A percentile compares a stretch with the other conserved stretches of the same genome.
Conservation (phyloP, 30 jellyfish, hydroid and myxozoan species). For the Aurelia sp. region DNA sequence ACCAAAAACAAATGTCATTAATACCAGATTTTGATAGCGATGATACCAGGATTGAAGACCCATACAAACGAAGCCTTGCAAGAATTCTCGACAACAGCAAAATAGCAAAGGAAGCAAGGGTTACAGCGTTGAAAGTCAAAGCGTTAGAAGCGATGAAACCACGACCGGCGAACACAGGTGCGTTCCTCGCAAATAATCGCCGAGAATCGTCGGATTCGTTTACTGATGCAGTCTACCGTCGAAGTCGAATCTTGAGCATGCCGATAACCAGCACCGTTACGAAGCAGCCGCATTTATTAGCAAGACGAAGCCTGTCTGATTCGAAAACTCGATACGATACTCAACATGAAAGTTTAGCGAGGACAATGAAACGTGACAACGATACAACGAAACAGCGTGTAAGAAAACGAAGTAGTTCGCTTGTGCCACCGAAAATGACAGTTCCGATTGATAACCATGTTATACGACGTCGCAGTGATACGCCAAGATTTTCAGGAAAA, state of each 20-base stretch:
- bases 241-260: conserved; percentile 63
- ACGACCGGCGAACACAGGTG: conserved; percentile 6
- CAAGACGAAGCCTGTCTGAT: conserved; percentile 66
- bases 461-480: conserved; percentile 59
- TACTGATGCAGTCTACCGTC: conserved; percentile 19
- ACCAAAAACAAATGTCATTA: conserved; percentile 39
- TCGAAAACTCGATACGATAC: neutral
- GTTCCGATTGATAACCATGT: conserved; percentile 32
- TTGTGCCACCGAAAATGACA: conserved; percentile 38
- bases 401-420: conserved; percentile 67
- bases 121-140: conserved; percentile 72
- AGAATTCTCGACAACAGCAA: conserved; percentile 73
- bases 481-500: conserved; percentile 45
- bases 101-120: conserved; percentile 61
- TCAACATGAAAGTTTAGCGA: too few relatives aligned
- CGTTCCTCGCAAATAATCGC: conserved; percentile 1
- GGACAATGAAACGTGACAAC: neutral
- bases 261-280: conserved; percentile 18
- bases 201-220: conserved; percentile 43
- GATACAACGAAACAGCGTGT: neutral
- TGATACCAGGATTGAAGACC: conserved; percentile 21
- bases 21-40: conserved; percentile 48
- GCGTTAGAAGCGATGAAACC: conserved; percentile 50
- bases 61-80: conserved; percentile 60
- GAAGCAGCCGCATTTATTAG: conserved; percentile 24